Conservation (phyloP, 2,888 invertebrate genomes). For the Drymonia ruficornis region DNA sequence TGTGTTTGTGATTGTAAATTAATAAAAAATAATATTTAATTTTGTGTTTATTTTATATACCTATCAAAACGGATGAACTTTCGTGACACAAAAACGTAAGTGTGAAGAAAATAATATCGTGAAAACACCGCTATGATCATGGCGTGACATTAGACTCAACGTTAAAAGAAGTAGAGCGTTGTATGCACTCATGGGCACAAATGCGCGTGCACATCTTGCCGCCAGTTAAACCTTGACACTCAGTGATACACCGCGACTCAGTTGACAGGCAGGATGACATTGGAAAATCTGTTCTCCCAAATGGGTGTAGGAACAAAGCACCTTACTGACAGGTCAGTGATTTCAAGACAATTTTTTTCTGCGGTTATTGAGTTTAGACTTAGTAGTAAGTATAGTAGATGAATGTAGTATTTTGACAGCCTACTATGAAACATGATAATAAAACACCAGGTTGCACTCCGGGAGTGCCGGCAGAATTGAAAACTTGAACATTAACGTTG, state of each 20-base stretch:
- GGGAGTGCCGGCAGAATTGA: too few relatives aligned
- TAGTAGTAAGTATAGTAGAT: too few relatives aligned
- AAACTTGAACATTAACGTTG: too few relatives aligned
- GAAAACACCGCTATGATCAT: conserved; percentile 61
- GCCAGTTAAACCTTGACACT: conserved; percentile 70
- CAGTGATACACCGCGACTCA: conserved; percentile 50
- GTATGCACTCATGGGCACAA: conserved; percentile 41
- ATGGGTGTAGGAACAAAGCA: conserved; percentile 68
- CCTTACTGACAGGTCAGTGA: conserved; percentile 65
- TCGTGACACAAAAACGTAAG: background rate
- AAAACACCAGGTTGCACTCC: too few relatives aligned
- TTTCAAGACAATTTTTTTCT: too few relatives aligned
- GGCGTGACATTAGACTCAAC: conserved; percentile 38
- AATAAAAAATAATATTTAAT: conserved; percentile 54
- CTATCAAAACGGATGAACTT: background rate
- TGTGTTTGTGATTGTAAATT: conserved; percentile 79
- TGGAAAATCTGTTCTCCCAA: conserved; percentile 67
- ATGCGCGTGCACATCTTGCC: conserved; percentile 41
- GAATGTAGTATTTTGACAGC: too few relatives aligned
- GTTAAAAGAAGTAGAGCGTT: conserved; percentile 63
- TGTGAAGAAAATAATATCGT: conserved; percentile 28
- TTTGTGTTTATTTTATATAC: conserved; percentile 24
- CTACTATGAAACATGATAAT: too few relatives aligned
- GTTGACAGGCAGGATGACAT: conserved; percentile 54
- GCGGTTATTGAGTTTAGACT: too few relatives aligned